Conservation (phyloP, 2,113 vertebrate genomes). For the Rhagologus leucostigma region DNA sequence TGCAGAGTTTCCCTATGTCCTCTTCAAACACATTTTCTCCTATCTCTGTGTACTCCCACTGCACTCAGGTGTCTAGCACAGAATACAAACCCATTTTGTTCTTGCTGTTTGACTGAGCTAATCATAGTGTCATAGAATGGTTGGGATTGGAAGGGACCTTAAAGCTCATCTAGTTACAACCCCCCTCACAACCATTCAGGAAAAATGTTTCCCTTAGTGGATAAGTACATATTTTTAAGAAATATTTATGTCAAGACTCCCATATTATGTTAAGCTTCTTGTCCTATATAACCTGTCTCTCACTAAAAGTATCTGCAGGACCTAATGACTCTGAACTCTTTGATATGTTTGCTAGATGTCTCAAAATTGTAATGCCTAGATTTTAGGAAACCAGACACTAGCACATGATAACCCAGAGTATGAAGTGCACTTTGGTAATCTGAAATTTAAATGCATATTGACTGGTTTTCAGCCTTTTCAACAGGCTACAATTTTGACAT, state of each 20-base stretch:
- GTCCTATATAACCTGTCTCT: background rate
- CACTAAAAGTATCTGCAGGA: background rate
- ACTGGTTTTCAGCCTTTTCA: background rate
- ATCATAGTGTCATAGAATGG: background rate
- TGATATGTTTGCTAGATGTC: background rate
- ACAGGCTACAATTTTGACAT: background rate
- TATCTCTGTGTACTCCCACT: background rate
- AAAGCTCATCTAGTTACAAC: background rate
- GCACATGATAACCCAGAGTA: background rate
- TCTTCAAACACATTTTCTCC: background rate
- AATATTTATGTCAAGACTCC: background rate
- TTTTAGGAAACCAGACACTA: background rate
- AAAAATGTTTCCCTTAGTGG: background rate
- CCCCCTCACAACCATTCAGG: background rate
- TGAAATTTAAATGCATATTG: background rate
- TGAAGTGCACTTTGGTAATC: background rate
- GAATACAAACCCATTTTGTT: background rate
- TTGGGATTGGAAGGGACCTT: background rate
- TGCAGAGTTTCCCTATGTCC: background rate
- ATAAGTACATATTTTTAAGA: background rate
- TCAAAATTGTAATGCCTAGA: background rate
- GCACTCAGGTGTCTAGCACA: background rate
- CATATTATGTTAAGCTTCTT: background rate
- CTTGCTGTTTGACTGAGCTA: background rate
- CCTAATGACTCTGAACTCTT: background rate